Evolutionary conservation across 2,113 vertebrate genomes (phyloP).

Genomic region (Baryphthengus martii): DNA sequence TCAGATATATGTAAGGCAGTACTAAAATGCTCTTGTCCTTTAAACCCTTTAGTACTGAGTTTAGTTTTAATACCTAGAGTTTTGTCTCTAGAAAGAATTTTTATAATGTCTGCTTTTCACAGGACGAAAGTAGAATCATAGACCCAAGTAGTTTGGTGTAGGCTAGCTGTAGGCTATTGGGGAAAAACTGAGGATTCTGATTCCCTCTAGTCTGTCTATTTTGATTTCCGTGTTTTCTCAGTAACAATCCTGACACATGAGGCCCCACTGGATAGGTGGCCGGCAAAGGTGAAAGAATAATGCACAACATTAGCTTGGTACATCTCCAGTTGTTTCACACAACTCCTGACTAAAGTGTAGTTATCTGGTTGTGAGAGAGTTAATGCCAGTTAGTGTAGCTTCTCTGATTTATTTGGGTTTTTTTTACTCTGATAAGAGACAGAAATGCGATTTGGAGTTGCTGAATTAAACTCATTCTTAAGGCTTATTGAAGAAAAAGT

Average conservation of each 20-base stretch:
- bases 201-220: background rate
- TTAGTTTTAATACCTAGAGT: background rate
- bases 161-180: background rate
- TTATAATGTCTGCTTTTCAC: background rate
- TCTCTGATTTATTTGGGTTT: background rate
- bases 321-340: background rate
- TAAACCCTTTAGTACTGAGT: background rate
- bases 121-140: background rate
- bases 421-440: background rate
- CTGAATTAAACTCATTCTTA: background rate
- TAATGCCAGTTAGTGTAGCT: background rate
- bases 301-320: background rate
- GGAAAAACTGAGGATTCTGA: background rate
- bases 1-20: background rate
- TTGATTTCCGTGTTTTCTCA: background rate
- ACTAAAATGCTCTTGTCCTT: background rate
- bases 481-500: background rate
- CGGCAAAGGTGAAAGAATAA: slow-evolving; percentile 4
- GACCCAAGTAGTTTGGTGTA: background rate
- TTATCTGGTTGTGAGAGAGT: background rate
- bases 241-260: background rate
- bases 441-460: background rate
- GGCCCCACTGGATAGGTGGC: background rate
- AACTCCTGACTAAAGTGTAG: background rate
- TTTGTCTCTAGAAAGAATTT: background rate